A percentile compares a stretch with the other conserved stretches of the same genome.
Conservation (phyloP, 2,888 invertebrate genomes). For the Calliphora vomitoria region DNA sequence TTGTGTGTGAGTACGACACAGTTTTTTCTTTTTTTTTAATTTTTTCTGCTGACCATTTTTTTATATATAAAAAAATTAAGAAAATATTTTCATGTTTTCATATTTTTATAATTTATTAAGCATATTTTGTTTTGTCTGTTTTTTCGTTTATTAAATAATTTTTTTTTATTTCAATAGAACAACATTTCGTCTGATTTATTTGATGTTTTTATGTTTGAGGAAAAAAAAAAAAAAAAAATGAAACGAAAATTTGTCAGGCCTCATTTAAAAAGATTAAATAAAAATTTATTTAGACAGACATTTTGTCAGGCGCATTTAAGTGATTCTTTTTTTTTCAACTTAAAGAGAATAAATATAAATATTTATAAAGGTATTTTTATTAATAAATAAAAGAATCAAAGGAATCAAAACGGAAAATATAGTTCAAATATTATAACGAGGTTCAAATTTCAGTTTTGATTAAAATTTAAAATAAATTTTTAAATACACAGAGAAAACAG, state of each 20-base stretch:
- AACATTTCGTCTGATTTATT: constrained; percentile 64
- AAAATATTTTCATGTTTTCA: constrained; percentile 68
- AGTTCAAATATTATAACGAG: too few species aligned
- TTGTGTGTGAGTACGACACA: constrained; percentile 64
- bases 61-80: constrained; percentile 11
- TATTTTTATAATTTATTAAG: constrained; percentile 67
- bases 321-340: neutral
- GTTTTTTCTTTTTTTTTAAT: constrained; percentile 54
- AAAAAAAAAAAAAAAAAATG: neutral
- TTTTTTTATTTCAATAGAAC: constrained; percentile 2
- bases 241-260: constrained; percentile 62
- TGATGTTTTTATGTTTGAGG: constrained; percentile 47
- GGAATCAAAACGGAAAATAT: too few species aligned
- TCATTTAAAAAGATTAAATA: constrained; percentile 65
- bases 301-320: constrained; percentile 66
- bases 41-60: constrained; percentile 55
- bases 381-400: too few species aligned
- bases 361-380: too few species aligned
- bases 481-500: too few species aligned
- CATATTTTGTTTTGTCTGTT: constrained; percentile 42
- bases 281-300: constrained; percentile 67
- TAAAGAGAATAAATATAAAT: too few species aligned
- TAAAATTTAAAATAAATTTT: too few species aligned
- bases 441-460: too few species aligned
- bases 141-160: constrained; percentile 21